These are phyloP conservation scores for Spilarctia lutea DNA, from an alignment of 2,888 invertebrate genomes.

Conservation along the genomic window DNA sequence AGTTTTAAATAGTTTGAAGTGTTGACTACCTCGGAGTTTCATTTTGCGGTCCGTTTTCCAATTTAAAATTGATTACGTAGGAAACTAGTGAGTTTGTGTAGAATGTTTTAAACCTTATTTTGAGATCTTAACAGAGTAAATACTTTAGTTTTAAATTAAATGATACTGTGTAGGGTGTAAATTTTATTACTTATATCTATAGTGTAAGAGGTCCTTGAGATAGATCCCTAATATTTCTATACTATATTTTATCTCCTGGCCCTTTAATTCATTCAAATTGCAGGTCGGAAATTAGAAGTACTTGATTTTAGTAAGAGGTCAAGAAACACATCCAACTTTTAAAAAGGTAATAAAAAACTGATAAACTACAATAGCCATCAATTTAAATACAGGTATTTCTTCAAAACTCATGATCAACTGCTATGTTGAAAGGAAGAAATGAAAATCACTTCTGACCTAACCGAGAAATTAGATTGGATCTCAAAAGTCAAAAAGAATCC, in stretches of 20 bases:
- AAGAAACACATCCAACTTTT: neutral
- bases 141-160: neutral
- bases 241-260: too few species aligned
- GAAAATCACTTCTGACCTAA: too few species aligned
- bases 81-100: neutral
- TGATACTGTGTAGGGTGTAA: neutral
- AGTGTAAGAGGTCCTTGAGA: neutral
- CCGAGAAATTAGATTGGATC: neutral
- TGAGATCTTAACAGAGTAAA: neutral
- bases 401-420: too few species aligned
- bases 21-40: neutral
- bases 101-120: neutral
- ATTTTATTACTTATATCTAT: neutral
- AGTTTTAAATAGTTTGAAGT: neutral
- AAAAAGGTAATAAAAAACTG: neutral
- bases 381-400: too few species aligned
- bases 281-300: neutral
- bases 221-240: neutral
- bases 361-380: too few species aligned
- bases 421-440: too few species aligned
- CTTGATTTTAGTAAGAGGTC: neutral
- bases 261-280: neutral
- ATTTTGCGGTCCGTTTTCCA: constrained; percentile 1
- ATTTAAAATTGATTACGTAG: neutral
- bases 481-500: neutral